Evolutionary conservation across 1,140 invertebrate species (phyloP).

Genomic region (Papilio dardanus): DNA sequence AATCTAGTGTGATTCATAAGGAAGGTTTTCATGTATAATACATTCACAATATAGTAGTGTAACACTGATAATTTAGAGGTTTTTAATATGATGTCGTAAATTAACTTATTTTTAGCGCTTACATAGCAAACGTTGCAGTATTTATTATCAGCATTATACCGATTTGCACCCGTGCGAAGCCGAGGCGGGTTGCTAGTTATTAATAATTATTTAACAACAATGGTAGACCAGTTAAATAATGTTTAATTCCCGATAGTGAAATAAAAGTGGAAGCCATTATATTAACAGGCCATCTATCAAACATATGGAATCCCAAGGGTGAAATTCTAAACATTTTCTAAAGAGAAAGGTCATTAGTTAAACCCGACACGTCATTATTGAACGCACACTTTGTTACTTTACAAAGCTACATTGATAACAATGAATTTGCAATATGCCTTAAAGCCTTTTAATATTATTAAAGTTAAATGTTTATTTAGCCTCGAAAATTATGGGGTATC

Average conservation of each 20-base stretch:
- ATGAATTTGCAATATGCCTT: background rate
- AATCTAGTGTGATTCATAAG: no score
- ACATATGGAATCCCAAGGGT: constrained; percentile 9
- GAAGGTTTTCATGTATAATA: no score
- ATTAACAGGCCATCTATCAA: constrained; percentile 16
- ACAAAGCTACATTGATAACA: background rate
- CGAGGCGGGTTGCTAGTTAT: no score
- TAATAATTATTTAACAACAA: background rate
- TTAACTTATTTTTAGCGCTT: no score
- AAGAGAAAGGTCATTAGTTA: constrained; percentile 17
- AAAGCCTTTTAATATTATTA: constrained; percentile 1
- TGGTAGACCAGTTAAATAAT: background rate
- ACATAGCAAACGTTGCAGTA: no score
- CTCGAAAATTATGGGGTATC: no score
- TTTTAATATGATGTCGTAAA: no score
- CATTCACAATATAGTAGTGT: no score
- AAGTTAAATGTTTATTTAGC: background rate
- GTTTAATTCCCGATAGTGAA: background rate
- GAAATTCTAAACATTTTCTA: constrained; percentile 6
- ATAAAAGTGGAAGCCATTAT: background rate
- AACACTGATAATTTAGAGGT: no score
- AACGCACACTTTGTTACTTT: background rate
- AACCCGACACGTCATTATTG: background rate
- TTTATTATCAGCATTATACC: no score
- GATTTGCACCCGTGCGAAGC: no score